Conservation (phyloP, 2,113 vertebrate genomes). For the Leptodactylus fuscus region DNA sequence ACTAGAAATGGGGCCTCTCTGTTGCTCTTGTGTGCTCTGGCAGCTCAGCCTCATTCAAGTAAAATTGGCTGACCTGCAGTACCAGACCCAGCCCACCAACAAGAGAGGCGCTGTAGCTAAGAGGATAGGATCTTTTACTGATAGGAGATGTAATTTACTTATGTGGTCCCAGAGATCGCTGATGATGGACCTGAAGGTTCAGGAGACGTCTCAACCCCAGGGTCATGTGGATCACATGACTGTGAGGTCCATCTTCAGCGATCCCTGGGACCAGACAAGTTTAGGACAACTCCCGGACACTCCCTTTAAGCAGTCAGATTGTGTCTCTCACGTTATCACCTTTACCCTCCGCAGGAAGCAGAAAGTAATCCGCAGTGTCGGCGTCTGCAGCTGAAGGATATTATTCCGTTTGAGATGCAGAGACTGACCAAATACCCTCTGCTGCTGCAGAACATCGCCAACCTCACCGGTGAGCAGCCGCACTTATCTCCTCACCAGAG, state of each 20-base stretch:
- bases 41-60: not conserved
- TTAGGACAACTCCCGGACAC: no score
- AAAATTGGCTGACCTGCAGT: not conserved
- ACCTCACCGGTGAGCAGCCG: slow-evolving; percentile 71
- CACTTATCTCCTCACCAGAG: no score
- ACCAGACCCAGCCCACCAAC: not conserved
- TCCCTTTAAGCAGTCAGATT: no score
- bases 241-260: no score
- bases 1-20: not conserved
- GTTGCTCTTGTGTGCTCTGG: not conserved
- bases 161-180: no score
- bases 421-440: slow-evolving; percentile 90
- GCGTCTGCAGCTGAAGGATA: slow-evolving; percentile 90
- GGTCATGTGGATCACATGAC: no score
- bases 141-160: no score
- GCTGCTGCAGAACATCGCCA: slow-evolving; percentile 88
- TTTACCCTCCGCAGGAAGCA: slow-evolving; percentile 82
- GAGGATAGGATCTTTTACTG: no score
- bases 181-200: no score
- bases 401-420: slow-evolving; percentile 93
- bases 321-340: no score
- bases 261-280: no score
- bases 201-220: no score
- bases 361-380: slow-evolving; percentile 88
- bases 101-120: not conserved